Conservation (phyloP, 2,888 invertebrate genomes). For the Orthosia cruda region DNA sequence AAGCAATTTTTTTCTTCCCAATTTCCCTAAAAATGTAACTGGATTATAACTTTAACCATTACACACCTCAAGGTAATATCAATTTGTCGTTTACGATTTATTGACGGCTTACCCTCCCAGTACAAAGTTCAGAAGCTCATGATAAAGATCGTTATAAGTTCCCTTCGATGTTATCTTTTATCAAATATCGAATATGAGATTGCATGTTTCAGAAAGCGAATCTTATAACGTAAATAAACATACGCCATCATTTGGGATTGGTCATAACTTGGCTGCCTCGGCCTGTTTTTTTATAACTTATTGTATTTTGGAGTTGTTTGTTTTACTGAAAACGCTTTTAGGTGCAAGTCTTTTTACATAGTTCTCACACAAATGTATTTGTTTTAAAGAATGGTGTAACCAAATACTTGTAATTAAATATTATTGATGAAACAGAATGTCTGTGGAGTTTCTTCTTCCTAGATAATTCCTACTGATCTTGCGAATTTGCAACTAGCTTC, state of each 20-base stretch:
- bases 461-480: no score
- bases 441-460: no score
- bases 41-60: constrained; percentile 35
- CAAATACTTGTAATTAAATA: no score
- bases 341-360: no score
- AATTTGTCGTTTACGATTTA: constrained; percentile 51
- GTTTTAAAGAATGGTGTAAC: no score
- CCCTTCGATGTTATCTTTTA: constrained; percentile 2
- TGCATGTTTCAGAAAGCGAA: not conserved
- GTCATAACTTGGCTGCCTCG: no score
- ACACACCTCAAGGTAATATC: constrained; percentile 37
- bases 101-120: constrained; percentile 21
- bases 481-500: no score
- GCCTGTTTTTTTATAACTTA: no score
- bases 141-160: constrained; percentile 24
- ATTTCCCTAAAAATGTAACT: constrained; percentile 24
- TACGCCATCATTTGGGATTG: not conserved
- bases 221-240: not conserved
- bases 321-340: no score
- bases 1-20: not conserved
- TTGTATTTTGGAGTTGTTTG: no score
- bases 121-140: constrained; percentile 31
- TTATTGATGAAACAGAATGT: no score
- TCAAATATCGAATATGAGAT: constrained; percentile 3
- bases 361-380: no score